Conservation (phyloP, 2,797 vertebrate genomes). For the Mormyrus proboscirostris region DNA sequence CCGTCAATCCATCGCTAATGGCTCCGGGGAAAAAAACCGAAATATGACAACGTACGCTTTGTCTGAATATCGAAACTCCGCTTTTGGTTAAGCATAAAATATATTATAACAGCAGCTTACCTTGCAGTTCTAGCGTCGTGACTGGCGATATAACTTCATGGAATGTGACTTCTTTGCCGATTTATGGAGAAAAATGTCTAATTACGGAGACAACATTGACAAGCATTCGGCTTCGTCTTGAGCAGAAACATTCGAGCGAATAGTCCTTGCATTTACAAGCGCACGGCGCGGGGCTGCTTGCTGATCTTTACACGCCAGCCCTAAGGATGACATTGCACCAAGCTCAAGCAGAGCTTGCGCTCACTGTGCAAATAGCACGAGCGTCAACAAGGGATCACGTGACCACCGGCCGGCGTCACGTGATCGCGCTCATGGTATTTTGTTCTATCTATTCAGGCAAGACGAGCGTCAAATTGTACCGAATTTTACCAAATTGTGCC, state of each 20-base stretch:
- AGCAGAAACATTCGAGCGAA: slow-evolving; percentile 13
- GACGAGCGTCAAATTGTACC: not conserved
- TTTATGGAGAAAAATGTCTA: slow-evolving; percentile 37
- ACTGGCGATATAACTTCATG: slow-evolving; percentile 39
- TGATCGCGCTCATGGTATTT: slow-evolving; percentile 34
- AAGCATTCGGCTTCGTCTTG: slow-evolving; percentile 18
- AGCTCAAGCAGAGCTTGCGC: slow-evolving; percentile 28
- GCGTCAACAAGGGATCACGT: slow-evolving; percentile 63
- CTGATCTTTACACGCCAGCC: slow-evolving; percentile 16
- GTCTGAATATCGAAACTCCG: not conserved
- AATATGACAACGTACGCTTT: not conserved
- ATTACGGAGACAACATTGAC: slow-evolving; percentile 29
- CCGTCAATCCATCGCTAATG: slow-evolving; percentile 42
- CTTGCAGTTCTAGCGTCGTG: slow-evolving; percentile 32
- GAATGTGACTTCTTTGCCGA: slow-evolving; percentile 39
- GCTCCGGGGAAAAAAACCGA: not conserved
- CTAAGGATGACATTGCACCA: slow-evolving; percentile 58
- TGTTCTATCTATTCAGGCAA: not conserved
- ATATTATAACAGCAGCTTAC: slow-evolving; percentile 39
- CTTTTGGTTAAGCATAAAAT: not conserved
- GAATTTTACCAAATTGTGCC: not conserved
- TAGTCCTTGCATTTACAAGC: not conserved
- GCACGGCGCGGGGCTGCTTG: not conserved
- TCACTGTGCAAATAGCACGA: slow-evolving; percentile 37
- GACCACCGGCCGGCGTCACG: slow-evolving; percentile 42